These are phyloP conservation scores for Capreolus pygargus DNA, from an alignment of 2,113 vertebrate species.

Conservation along the genomic window DNA sequence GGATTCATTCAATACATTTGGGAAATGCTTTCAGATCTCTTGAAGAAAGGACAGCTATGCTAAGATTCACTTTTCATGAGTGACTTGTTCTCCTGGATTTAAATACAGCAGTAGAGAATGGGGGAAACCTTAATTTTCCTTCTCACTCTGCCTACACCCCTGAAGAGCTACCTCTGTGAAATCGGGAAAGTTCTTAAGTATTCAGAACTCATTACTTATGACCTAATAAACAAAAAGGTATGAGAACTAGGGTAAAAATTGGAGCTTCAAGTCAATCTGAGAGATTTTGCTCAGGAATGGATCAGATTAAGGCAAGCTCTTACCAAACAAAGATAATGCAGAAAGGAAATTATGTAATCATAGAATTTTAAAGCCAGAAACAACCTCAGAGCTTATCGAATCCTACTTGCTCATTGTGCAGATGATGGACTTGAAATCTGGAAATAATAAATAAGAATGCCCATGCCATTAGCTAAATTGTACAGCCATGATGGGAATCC, in stretches of 20 bases:
- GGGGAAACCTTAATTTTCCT: not conserved
- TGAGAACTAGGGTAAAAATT: slow-evolving; percentile 35
- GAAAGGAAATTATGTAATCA: slow-evolving; percentile 65
- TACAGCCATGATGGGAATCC: not conserved
- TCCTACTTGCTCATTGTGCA: slow-evolving; percentile 44
- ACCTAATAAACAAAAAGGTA: slow-evolving; percentile 61
- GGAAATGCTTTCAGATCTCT: not conserved
- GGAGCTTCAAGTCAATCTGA: slow-evolving; percentile 56
- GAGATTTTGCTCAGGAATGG: slow-evolving; percentile 62
- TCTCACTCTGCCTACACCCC: not conserved
- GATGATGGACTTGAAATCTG: slow-evolving; percentile 41
- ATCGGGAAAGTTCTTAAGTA: not conserved
- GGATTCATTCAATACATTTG: not conserved
- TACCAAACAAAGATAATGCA: slow-evolving; percentile 73
- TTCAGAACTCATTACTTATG: slow-evolving; percentile 47
- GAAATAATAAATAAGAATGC: slow-evolving; percentile 17
- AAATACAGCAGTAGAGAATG: not conserved
- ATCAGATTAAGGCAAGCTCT: slow-evolving; percentile 69
- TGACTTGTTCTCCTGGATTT: not conserved
- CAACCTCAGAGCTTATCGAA: slow-evolving; percentile 45
- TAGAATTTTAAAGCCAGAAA: slow-evolving; percentile 68
- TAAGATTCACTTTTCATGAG: not conserved
- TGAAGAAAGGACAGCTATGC: not conserved
- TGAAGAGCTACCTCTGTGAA: not conserved
- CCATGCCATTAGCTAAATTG: not conserved